Base-by-base conservation (phyloP, 2,797 vertebrate species). In the Onychomys leucogaster region DNA sequence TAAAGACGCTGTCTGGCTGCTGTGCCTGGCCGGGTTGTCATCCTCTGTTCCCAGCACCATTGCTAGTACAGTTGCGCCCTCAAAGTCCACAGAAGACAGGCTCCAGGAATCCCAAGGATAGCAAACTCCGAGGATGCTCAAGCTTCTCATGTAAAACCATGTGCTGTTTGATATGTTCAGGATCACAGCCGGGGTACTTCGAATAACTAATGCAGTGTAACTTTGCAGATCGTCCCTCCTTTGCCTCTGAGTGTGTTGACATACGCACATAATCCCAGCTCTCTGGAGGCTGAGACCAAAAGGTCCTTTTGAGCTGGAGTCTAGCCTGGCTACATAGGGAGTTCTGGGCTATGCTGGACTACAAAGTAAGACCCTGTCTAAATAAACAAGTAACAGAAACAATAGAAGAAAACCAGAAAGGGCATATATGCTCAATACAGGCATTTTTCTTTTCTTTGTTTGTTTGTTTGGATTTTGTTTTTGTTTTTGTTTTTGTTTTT, bases 1-100 rank as follows among this genome's bases (percentile, higher is more conserved):
- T 75, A 41, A 9, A 69, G 34, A 61, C 83, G 21, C 1, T 1
- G n/a, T 17, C 49, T 27, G 10, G 14, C 52, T 21, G 19, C 86
- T 2, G 0, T 1, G 0, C 6, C 78, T 2, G 29, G 34, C 49
- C 46, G 21, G 0, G 6, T 10, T 43, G 43, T 6, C 25, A 0
- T 32, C 34, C 59, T 16, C 63, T 34, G 23, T 21, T 29, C 76
- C 37, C 0, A 0, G 7, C 10, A 0, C 21, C 21, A 61, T 29
- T 11, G 16, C 32, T 34, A 23, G 69, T 11, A 0, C 43, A 23
- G 10, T 6, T 57, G 25, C 6, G 25, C 17, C 55, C 87, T 41
- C 6, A 2, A 6, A 52, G 27, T 55, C n/a, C 61, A 37, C n/a
- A 37, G 61, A 49, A 43, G 6, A 55, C 77, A 25, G 2, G 11